A percentile compares a stretch with the other conserved stretches of the same genome.
These are phyloP conservation scores for Pristis pectinata DNA, from an alignment of 2,797 vertebrate species.

Conservation along the genomic window DNA sequence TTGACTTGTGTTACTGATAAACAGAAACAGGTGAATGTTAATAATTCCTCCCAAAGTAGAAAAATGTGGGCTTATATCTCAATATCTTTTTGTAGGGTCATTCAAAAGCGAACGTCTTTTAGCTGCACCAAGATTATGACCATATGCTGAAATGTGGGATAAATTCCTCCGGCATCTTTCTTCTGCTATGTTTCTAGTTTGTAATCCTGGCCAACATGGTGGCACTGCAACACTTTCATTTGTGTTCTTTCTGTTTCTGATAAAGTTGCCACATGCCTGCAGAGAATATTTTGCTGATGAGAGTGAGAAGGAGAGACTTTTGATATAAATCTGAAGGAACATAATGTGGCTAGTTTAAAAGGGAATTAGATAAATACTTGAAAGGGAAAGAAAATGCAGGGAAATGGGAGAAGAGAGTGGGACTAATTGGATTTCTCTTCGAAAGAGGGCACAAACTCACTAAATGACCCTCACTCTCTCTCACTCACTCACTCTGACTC, in stretches of 20 bases:
- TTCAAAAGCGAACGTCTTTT: background rate
- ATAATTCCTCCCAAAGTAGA: background rate
- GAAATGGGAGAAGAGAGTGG: too few species aligned
- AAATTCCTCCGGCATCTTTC: background rate
- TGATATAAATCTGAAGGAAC: background rate
- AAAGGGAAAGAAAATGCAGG: too few species aligned
- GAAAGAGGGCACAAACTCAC: too few species aligned
- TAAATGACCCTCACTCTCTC: too few species aligned
- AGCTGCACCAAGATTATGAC: background rate
- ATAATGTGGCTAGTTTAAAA: too few species aligned
- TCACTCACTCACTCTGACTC: too few species aligned
- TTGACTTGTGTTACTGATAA: background rate
- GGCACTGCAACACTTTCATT: background rate
- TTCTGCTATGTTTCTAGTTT: background rate
- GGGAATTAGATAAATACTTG: too few species aligned
- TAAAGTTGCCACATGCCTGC: background rate
- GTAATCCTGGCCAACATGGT: background rate
- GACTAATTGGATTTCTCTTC: too few species aligned
- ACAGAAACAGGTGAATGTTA: background rate
- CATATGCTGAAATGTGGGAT: background rate
- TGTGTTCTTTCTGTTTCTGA: background rate
- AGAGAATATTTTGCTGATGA: background rate
- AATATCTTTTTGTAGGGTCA: background rate
- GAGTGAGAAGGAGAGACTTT: background rate
- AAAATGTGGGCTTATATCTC: constrained; percentile 1